A percentile compares a stretch with the other conserved stretches of the same genome.
These are phyloP conservation scores for Pararge aegeria DNA, from an alignment of 1,140 invertebrate species.

Conservation along the genomic window DNA sequence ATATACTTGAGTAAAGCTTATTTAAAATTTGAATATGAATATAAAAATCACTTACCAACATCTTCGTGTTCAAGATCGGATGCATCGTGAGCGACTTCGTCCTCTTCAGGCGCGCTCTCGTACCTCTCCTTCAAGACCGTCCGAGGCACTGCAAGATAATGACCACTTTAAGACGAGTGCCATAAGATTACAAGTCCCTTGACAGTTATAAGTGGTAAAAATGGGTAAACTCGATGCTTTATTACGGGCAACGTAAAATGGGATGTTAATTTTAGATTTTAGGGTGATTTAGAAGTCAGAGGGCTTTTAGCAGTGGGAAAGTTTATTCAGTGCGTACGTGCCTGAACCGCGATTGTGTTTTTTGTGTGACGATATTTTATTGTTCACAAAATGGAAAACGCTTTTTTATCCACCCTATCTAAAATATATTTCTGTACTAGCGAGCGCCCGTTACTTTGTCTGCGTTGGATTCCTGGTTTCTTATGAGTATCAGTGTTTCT, in stretches of 20 bases:
- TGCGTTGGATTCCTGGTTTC: no score
- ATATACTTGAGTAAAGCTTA: no score
- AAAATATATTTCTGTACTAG: no score
- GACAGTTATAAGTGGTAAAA: background rate
- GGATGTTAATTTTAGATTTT: slow-evolving; percentile 68
- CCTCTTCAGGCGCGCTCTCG: slow-evolving; percentile 86
- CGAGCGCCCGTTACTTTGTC: no score
- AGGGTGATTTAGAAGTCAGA: slow-evolving; percentile 46
- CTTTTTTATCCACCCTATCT: no score
- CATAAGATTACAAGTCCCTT: slow-evolving; percentile 33
- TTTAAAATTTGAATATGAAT: background rate
- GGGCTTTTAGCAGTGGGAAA: slow-evolving; percentile 30
- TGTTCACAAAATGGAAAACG: no score
- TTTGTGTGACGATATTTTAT: slow-evolving; percentile 11
- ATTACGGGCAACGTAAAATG: slow-evolving; percentile 36
- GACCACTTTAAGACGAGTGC: slow-evolving; percentile 33
- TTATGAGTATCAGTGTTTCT: no score
- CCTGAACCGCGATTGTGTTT: slow-evolving; percentile 24
- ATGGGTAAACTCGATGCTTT: slow-evolving; percentile 35
- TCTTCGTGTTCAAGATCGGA: slow-evolving; percentile 77
- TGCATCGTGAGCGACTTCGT: slow-evolving; percentile 81
- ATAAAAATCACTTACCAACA: slow-evolving; percentile 56
- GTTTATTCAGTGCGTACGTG: slow-evolving; percentile 49
- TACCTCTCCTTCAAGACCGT: slow-evolving; percentile 91
- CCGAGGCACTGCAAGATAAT: slow-evolving; percentile 86